Base-by-base conservation (phyloP, 2,113 vertebrate species). In the Cryptomyrus ogoouensis region DNA sequence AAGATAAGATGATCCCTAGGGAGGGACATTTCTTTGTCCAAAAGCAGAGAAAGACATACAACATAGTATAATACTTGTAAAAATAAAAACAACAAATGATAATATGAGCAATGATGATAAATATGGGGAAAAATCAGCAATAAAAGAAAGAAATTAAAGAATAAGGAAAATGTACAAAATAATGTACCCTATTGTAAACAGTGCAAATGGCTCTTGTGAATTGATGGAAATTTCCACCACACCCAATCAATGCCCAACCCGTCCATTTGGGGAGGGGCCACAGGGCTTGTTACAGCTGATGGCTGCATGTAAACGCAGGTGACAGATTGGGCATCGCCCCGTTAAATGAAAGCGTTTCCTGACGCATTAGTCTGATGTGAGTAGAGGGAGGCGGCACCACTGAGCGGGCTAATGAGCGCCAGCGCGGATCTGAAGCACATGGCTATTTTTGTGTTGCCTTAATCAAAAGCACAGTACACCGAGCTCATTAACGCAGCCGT, bases 381-480 rank as follows among this genome's bases (percentile, higher is more conserved):
- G 27, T 42, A 42, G 17, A 42, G 74, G 31, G 17, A 80, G 74
- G 15, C 13, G 5, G 39, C 0, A 1, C 35, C 35, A 2, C 1
- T 13, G 35, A 39, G 70, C 0, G 5, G 0, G 35, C 5, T 70
- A 13, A 70, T 0, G 27, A 80, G 74, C 6, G 0, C 35, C 35
- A 12, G 10, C 1, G 13, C 15, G 9, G 35, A 42, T 39, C 39
- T 17, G 5, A 39, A 39, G 74, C 74, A 80, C 35, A 0, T 0
- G 15, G 31, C 13, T 12, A 39, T 39, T 80, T 80, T 84, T 86
- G 56, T n/a, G 89, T 88, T 77, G 89, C 56, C 90, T 91, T 91
- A 91, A 92, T 93, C 91, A 91, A 52, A 88, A 49, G n/a, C 86
- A 85, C 53, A 31, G 88, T 90, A 39, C 83, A 12, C 89, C 84